phyloP scores from a whole-genome alignment of 92 coral and sea anemone genomes.

The Paragorgia papillata region DNA sequence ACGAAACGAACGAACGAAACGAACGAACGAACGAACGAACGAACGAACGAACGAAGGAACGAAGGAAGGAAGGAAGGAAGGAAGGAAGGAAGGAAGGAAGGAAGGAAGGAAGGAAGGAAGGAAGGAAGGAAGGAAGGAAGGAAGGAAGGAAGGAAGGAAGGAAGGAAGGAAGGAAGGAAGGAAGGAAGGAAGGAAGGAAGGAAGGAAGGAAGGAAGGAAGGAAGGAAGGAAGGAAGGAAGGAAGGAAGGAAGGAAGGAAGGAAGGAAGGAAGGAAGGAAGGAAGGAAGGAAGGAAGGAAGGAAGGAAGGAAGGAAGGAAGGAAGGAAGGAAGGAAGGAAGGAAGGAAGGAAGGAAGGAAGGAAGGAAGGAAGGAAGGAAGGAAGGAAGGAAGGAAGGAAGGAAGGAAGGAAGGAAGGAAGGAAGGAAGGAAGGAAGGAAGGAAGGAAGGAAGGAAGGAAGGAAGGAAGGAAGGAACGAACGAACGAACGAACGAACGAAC shows the following conservation, averaged over 20 bases:
- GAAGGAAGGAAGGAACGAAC: not conserved
- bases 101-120: not conserved
- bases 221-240: not conserved
- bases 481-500: not conserved
- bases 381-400: not conserved
- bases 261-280: not conserved
- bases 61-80: not conserved
- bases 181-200: constrained; percentile 16
- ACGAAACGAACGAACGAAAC: not conserved
- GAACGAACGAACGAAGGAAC: not conserved
- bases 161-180: constrained; percentile 1
- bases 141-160: too few relatives aligned
- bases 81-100: not conserved
- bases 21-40: not conserved
- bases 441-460: not conserved
- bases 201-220: not conserved
- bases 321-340: not conserved
- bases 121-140: too few relatives aligned
- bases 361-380: not conserved
- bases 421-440: not conserved
- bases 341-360: not conserved
- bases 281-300: constrained; percentile 2
- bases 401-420: not conserved
- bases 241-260: not conserved
- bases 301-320: not conserved